Evolutionary conservation across 2,888 invertebrate species (phyloP).

Genomic region (Morpho achilles): DNA sequence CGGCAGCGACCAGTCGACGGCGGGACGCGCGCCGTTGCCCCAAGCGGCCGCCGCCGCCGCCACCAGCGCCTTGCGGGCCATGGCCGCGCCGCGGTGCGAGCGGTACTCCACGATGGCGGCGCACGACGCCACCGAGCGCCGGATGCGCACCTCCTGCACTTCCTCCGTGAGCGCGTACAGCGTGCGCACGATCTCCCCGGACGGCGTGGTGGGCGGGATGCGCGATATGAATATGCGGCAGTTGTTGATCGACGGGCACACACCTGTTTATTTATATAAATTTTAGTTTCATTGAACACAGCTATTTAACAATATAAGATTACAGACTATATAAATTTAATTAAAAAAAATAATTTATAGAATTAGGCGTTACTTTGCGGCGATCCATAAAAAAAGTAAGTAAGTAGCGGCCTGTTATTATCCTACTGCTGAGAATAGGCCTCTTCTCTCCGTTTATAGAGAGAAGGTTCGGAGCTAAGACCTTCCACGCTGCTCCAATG

Average conservation of each 20-base stretch:
- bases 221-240: slow-evolving; percentile 84
- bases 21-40: slow-evolving; percentile 67
- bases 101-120: slow-evolving; percentile 87
- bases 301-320: too few relatives aligned
- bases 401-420: too few relatives aligned
- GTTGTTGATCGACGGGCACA: slow-evolving; percentile 86
- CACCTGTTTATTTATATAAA: slow-evolving; percentile 61
- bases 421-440: too few relatives aligned
- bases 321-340: too few relatives aligned
- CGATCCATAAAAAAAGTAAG: too few relatives aligned
- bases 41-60: slow-evolving; percentile 75
- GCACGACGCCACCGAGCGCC: slow-evolving; percentile 64
- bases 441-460: too few relatives aligned
- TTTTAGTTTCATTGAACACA: too few relatives aligned
- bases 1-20: slow-evolving; percentile 72
- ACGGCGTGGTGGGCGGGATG: slow-evolving; percentile 77
- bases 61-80: slow-evolving; percentile 71
- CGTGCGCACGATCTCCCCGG: slow-evolving; percentile 79
- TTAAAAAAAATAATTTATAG: too few relatives aligned
- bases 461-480: too few relatives aligned
- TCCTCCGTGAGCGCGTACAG: slow-evolving; percentile 76
- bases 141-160: slow-evolving; percentile 66
- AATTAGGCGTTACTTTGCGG: too few relatives aligned
- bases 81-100: slow-evolving; percentile 82
- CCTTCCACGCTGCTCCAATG: too few relatives aligned